A percentile compares a stretch with the other conserved stretches of the same genome.
Conservation (phyloP, 2,888 invertebrate species). For the Drosophila birchii region DNA sequence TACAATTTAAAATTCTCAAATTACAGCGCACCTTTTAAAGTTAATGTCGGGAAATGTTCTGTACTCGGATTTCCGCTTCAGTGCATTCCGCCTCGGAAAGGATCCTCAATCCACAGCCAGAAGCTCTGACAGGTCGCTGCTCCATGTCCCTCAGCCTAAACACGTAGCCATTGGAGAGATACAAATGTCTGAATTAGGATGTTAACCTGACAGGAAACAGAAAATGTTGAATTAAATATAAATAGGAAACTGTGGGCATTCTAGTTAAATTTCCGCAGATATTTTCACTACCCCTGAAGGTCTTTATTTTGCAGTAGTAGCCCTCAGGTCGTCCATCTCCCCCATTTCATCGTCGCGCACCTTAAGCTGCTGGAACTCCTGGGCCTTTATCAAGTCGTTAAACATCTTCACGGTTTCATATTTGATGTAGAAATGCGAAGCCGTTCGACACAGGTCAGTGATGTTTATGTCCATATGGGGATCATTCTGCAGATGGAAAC, state of each 20-base stretch:
- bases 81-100: constrained; percentile 92
- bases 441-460: constrained; percentile 96
- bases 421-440: constrained; percentile 99
- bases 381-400: too few species aligned
- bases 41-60: constrained; percentile 93
- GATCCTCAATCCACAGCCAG: constrained; percentile 79
- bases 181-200: too few species aligned
- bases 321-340: too few species aligned
- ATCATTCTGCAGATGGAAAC: too few species aligned
- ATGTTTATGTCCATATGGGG: constrained; percentile 92
- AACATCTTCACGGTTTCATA: constrained; percentile 97
- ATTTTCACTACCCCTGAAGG: constrained; percentile 88
- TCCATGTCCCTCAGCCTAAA: too few species aligned
- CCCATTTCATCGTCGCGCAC: too few species aligned
- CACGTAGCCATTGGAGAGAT: too few species aligned
- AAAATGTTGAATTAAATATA: too few species aligned
- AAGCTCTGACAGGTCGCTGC: too few species aligned
- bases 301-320: constrained; percentile 82
- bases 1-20: neutral
- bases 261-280: too few species aligned
- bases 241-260: too few species aligned
- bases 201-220: constrained; percentile 54
- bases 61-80: constrained; percentile 88
- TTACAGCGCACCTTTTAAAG: constrained; percentile 88
- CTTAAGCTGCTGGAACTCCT: too few species aligned